Evolutionary conservation across 2,797 vertebrate genomes (phyloP).

Genomic region (Vireo griseus): DNA sequence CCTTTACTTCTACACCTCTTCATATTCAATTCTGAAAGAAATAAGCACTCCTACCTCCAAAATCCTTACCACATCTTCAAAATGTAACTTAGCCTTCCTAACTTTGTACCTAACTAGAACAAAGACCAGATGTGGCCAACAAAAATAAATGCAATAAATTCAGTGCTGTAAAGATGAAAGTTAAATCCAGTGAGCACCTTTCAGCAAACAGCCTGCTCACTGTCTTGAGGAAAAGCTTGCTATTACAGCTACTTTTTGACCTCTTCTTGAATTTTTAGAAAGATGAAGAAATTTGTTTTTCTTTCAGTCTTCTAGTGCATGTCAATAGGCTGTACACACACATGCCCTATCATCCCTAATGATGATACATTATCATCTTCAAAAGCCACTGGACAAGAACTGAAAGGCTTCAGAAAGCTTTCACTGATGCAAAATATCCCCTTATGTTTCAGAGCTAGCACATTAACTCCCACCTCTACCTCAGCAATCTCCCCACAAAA

Average conservation of each 20-base stretch:
- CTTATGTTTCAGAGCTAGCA: background rate
- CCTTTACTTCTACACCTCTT: background rate
- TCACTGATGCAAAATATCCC: background rate
- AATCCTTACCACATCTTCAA: background rate
- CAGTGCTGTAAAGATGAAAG: background rate
- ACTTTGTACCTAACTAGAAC: background rate
- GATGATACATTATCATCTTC: background rate
- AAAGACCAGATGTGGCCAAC: background rate
- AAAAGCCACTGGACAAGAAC: background rate
- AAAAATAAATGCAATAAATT: background rate
- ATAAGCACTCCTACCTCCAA: background rate
- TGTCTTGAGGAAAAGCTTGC: background rate
- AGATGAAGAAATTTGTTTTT: background rate
- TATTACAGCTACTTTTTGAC: background rate
- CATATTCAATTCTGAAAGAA: background rate
- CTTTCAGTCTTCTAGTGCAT: background rate
- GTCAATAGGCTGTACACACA: background rate
- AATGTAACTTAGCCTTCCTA: background rate
- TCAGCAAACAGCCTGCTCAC: background rate
- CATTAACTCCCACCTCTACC: background rate
- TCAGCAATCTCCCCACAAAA: background rate
- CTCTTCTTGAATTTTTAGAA: background rate
- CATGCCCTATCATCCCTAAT: background rate
- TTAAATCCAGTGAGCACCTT: background rate
- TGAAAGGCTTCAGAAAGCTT: background rate